Evolutionary conservation across 2,797 vertebrate genomes (phyloP).

Genomic region (Anas georgica): DNA sequence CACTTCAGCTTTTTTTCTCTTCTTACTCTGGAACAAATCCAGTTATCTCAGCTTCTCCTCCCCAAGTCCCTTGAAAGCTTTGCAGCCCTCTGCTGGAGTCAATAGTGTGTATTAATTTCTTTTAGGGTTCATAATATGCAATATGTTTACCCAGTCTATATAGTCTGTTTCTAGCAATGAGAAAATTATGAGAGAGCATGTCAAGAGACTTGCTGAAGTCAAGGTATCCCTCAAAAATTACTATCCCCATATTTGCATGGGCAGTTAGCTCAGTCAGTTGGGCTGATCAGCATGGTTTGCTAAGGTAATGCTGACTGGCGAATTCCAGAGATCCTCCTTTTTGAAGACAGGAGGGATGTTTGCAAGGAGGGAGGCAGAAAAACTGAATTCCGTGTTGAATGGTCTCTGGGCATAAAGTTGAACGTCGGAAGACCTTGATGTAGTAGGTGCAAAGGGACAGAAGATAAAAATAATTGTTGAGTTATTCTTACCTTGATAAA

Average conservation of each 20-base stretch:
- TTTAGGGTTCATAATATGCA: too few relatives aligned
- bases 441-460: background rate
- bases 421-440: background rate
- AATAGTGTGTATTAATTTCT: background rate
- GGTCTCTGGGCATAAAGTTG: background rate
- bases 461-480: background rate
- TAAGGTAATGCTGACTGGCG: background rate
- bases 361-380: background rate
- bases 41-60: background rate
- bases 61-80: background rate
- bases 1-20: background rate
- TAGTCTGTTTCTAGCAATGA: background rate
- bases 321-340: background rate
- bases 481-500: background rate
- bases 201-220: background rate
- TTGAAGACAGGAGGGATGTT: background rate
- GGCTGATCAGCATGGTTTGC: background rate
- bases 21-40: background rate
- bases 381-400: background rate
- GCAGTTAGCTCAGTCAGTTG: background rate
- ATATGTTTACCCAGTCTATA: background rate
- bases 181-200: background rate
- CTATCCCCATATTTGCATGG: background rate
- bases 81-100: background rate
- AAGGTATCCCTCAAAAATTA: background rate